A percentile compares a stretch with the other conserved stretches of the same genome.
Conservation (phyloP, 1,140 invertebrate genomes). For the Wasmannia auropunctata region DNA sequence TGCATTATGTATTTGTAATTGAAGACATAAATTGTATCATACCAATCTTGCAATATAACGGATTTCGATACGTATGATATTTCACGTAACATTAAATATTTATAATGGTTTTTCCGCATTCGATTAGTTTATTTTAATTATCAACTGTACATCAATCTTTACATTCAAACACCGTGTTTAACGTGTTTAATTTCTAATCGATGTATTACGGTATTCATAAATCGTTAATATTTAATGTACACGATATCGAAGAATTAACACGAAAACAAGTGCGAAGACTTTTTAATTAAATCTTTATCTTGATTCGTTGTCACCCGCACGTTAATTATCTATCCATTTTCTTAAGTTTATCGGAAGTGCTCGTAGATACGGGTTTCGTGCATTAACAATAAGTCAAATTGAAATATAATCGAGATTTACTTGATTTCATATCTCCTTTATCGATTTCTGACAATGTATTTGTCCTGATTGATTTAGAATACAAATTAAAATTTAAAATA, state of each 20-base stretch:
- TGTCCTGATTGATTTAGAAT: background rate
- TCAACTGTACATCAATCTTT: background rate
- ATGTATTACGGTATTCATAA: background rate
- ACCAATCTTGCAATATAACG: background rate
- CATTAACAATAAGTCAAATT: background rate
- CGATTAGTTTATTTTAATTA: background rate
- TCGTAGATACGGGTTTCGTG: background rate
- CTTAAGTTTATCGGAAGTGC: background rate
- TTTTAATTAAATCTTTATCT: conserved; percentile 23
- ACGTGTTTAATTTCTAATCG: background rate
- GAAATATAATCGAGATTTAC: conserved; percentile 1
- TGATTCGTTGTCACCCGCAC: background rate
- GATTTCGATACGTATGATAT: background rate
- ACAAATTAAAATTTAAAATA: background rate
- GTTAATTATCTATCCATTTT: background rate
- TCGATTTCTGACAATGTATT: background rate
- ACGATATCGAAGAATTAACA: background rate
- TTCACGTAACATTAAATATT: background rate
- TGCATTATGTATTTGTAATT: background rate
- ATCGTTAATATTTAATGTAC: background rate
- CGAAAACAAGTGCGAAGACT: background rate
- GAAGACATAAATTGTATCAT: background rate
- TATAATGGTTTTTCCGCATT: background rate
- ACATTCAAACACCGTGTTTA: background rate
- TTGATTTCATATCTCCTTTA: background rate